A percentile compares a stretch with the other conserved stretches of the same genome.
Conservation (phyloP, 2,113 vertebrate species). For the Erythrolamprus reginae region DNA sequence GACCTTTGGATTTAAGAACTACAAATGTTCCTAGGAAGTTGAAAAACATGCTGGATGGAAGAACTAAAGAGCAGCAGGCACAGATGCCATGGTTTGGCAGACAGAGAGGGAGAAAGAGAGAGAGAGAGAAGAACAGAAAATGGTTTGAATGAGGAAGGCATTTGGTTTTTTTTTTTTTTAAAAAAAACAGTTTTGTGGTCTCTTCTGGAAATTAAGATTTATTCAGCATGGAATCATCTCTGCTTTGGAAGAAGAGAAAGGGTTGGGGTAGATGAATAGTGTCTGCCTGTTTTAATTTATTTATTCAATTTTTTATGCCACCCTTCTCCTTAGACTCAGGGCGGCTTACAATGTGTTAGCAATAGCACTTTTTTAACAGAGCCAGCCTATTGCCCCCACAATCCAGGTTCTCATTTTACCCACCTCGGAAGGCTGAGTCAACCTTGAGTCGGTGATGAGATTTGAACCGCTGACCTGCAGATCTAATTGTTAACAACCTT, state of each 20-base stretch:
- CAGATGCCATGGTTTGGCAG: conserved; percentile 69
- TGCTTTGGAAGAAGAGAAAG: conserved; percentile 33
- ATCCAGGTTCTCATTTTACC: too few relatives aligned
- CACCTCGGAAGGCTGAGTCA: too few relatives aligned
- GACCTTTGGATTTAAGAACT: conserved; percentile 45
- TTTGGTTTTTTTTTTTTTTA: too few relatives aligned
- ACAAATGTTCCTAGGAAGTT: conserved; percentile 42
- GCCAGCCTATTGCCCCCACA: too few relatives aligned
- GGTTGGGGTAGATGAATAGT: neutral
- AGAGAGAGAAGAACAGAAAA: conserved; percentile 44
- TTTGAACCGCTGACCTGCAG: too few relatives aligned
- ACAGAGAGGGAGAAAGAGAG: conserved; percentile 47
- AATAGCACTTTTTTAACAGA: too few relatives aligned
- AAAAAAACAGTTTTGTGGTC: conserved; percentile 51
- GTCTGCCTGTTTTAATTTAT: too few relatives aligned
- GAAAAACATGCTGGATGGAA: conserved; percentile 55
- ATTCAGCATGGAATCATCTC: conserved; percentile 38
- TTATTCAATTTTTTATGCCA: too few relatives aligned
- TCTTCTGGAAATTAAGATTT: conserved; percentile 55
- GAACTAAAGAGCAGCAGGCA: conserved; percentile 68
- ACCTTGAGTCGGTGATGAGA: too few relatives aligned
- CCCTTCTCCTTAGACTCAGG: too few relatives aligned
- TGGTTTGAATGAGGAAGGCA: conserved; percentile 53
- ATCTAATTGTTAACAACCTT: conserved; percentile 47
- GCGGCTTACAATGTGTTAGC: too few relatives aligned